A percentile compares a stretch with the other conserved stretches of the same genome.
These are phyloP conservation scores for Cryptocheilus praepositus DNA, from an alignment of 2,888 invertebrate genomes.

Conservation along the genomic window DNA sequence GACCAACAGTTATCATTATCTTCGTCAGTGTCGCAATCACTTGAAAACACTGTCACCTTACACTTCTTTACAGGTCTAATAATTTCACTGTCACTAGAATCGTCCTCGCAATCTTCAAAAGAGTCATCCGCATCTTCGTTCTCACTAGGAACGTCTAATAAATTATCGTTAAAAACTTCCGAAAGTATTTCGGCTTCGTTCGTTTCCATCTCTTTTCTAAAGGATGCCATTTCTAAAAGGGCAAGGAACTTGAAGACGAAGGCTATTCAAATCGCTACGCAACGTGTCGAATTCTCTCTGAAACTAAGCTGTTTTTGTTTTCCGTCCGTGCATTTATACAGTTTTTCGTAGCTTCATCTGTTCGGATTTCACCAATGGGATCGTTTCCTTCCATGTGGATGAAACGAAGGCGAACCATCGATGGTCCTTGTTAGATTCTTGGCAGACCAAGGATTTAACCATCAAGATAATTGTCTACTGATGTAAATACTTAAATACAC, in stretches of 20 bases:
- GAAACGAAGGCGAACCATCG: no score
- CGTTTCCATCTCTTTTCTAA: slow-evolving; percentile 24
- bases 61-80: slow-evolving; percentile 23
- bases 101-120: slow-evolving; percentile 22
- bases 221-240: slow-evolving; percentile 23
- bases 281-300: neutral
- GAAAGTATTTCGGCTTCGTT: slow-evolving; percentile 27
- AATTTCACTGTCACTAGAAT: slow-evolving; percentile 24
- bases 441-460: no score
- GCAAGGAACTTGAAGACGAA: slow-evolving; percentile 28
- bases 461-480: no score
- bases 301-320: neutral
- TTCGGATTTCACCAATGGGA: slow-evolving; percentile 11
- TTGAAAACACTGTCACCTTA: slow-evolving; percentile 3
- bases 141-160: slow-evolving; percentile 25
- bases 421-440: no score
- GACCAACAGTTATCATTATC: slow-evolving; percentile 21
- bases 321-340: slow-evolving; percentile 7
- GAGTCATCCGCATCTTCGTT: slow-evolving; percentile 21
- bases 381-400: slow-evolving; percentile 7
- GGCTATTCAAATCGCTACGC: slow-evolving; percentile 21
- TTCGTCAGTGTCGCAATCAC: slow-evolving; percentile 13
- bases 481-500: no score
- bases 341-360: slow-evolving; percentile 3
- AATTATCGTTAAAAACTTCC: slow-evolving; percentile 27